Evolutionary conservation across 2,113 vertebrate genomes (phyloP).

Genomic region (Pteropus alecto): DNA sequence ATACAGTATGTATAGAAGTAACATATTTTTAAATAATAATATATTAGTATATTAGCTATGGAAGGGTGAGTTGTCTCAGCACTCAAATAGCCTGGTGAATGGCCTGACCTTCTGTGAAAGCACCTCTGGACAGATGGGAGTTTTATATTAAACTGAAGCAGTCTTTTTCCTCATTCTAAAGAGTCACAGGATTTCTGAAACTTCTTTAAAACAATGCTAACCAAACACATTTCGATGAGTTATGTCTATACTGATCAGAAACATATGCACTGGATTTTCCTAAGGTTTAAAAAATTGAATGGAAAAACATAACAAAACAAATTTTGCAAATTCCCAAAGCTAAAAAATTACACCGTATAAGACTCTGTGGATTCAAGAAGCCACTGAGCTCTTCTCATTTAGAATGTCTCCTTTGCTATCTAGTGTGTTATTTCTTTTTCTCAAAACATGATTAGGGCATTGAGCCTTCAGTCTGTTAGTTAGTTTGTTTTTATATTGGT

Average conservation of each 20-base stretch:
- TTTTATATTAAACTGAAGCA: background rate
- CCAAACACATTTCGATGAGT: background rate
- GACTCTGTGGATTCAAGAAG: background rate
- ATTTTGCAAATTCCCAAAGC: background rate
- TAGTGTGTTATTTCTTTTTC: background rate
- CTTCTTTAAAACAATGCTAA: background rate
- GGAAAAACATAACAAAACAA: conserved; percentile 7
- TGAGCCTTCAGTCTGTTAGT: background rate
- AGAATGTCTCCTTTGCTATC: background rate
- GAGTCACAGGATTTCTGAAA: background rate
- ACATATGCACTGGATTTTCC: conserved; percentile 24
- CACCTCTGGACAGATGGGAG: background rate
- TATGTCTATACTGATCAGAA: background rate
- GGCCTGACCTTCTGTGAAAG: background rate
- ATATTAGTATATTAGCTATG: background rate
- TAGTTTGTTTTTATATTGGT: background rate
- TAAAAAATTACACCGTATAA: background rate
- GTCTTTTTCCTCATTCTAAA: background rate
- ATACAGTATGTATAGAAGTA: background rate
- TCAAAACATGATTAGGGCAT: background rate
- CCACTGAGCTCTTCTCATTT: background rate
- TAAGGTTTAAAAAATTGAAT: conserved; percentile 35
- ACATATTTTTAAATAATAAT: background rate
- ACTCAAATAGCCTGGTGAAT: background rate
- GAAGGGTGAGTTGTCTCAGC: background rate